These are phyloP conservation scores for Stegodyphus mimosarum DNA, from an alignment of 1,140 invertebrate species.

Conservation along the genomic window DNA sequence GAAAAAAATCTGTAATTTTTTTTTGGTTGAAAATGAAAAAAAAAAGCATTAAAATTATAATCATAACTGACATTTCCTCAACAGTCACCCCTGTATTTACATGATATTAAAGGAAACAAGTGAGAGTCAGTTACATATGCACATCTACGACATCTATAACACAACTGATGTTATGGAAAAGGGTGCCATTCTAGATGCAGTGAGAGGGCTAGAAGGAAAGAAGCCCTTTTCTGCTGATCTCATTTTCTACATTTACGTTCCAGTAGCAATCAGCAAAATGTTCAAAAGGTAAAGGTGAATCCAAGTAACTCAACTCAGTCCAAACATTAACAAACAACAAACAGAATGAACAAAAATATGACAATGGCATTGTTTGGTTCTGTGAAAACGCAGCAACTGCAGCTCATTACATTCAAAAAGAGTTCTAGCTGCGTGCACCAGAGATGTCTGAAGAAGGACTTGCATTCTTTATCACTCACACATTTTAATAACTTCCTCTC, in stretches of 20 bases:
- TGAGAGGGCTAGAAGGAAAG: neutral
- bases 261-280: conserved; percentile 9
- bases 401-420: conserved; percentile 3
- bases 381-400: conserved; percentile 39
- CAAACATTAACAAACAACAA: conserved; percentile 39
- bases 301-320: neutral
- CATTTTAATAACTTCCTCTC: neutral
- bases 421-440: conserved; percentile 28
- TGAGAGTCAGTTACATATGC: conserved; percentile 9
- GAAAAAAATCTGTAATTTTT: too few species aligned
- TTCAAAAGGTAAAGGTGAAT: neutral
- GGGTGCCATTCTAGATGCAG: conserved; percentile 13
- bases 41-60: too few species aligned
- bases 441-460: conserved; percentile 22
- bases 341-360: conserved; percentile 51
- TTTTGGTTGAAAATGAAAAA: too few species aligned
- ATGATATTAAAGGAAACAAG: neutral
- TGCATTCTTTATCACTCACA: neutral
- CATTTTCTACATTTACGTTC: neutral
- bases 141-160: conserved; percentile 57
- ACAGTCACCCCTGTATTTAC: neutral
- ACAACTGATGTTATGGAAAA: conserved; percentile 25
- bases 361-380: conserved; percentile 59
- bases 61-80: neutral
- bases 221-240: neutral